Evolutionary conservation across 2,797 vertebrate species (phyloP).

Genomic region (Danionella dracula): DNA sequence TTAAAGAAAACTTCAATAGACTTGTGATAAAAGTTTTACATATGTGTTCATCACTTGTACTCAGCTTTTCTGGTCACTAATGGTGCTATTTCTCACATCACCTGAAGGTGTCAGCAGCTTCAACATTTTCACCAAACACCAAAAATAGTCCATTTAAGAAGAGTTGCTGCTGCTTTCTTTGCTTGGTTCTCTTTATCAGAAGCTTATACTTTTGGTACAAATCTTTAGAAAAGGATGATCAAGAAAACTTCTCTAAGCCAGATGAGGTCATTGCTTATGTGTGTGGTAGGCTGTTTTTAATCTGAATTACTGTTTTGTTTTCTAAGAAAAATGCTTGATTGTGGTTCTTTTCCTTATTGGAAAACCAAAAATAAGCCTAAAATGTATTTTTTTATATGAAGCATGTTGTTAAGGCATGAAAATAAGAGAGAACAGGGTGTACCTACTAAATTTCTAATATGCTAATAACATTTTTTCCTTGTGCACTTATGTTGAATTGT

Average conservation of each 20-base stretch:
- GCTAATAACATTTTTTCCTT: too few species aligned
- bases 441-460: too few species aligned
- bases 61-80: too few species aligned
- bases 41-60: too few species aligned
- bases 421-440: too few species aligned
- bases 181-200: background rate
- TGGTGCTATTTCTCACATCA: constrained; percentile 39
- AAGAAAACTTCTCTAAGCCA: background rate
- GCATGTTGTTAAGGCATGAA: too few species aligned
- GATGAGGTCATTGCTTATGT: too few species aligned
- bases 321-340: too few species aligned
- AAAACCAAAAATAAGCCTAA: constrained; percentile 27
- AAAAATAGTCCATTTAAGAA: background rate
- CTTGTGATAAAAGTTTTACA: too few species aligned
- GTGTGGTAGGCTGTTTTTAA: background rate
- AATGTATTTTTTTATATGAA: constrained; percentile 4
- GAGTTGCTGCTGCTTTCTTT: background rate
- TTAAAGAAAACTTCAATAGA: too few species aligned
- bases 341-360: background rate
- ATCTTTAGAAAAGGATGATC: background rate
- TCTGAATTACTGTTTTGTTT: background rate
- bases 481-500: too few species aligned
- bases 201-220: background rate
- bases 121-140: constrained; percentile 61
- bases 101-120: constrained; percentile 88